Evolutionary conservation across 2,113 vertebrate species (phyloP), one percentile per base, ranked within the genome.

Genomic region (Calidris pygmaea): DNA sequence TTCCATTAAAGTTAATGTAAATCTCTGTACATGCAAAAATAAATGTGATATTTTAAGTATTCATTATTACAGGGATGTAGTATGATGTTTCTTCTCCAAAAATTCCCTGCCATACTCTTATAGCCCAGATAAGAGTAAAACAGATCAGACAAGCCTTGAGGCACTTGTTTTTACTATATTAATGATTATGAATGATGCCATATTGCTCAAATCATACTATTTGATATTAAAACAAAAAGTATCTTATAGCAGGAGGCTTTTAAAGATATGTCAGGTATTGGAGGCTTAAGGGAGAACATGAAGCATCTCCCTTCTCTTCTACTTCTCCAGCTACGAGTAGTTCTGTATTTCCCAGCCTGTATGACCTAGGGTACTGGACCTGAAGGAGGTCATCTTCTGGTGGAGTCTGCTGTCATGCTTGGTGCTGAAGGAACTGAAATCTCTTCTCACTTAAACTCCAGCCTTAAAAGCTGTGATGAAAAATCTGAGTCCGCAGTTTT

Each of bases 181-280:
- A 76, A 9, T 52, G 10, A 19, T 66, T 13, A 55, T 55, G 29
- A 55, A 55, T 55, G 16, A 30, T 55, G 10, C 35, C 55, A 6
- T 39, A 20, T 39, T 60, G 9, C 22, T 87, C 23, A 78, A 35
- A 73, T 79, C 30, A 50, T 73, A 32, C 23, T 71, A 9, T 4
- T 48, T 67, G 6, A 45, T 80, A 30, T 6, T 3, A 6, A 66
- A 43, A n/a, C n/a, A 88, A 39, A 50, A 22, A 23, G 43, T 18
- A 56, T 62, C 24, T 47, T 58, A 9, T 8, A 50, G 20, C 0
- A 1, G 9, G 12, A 34, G 1, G 0, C 14, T 43, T 43, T 52
- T 3, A 15, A 87, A 62, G 12, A 26, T 9, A 2, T 34, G 2
- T 35, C 48, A 76, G 19, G 18, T 74, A 32, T 26, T 67, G 8